phyloP scores from a whole-genome alignment of 2,888 invertebrate genomes.

The Portevinia maculata region DNA sequence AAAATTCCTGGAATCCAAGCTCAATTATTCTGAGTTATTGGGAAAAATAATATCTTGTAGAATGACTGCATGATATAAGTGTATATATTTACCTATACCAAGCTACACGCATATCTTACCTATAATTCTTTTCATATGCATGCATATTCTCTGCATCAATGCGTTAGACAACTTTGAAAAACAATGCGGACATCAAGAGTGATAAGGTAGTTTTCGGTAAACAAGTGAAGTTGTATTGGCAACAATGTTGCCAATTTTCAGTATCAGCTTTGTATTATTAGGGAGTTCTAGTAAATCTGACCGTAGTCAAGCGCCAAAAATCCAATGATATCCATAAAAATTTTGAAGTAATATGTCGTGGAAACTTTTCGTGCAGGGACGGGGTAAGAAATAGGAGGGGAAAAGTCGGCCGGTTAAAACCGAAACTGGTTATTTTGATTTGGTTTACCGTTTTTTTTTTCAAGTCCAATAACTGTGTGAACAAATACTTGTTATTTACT shows the following conservation, averaged over 20 bases:
- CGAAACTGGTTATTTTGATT: too few relatives aligned
- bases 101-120: too few relatives aligned
- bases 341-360: neutral
- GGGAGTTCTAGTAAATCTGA: too few relatives aligned
- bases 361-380: too few relatives aligned
- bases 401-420: too few relatives aligned
- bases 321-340: too few relatives aligned
- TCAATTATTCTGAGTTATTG: slow-evolving; percentile 2
- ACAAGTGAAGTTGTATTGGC: neutral
- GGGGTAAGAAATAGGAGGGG: too few relatives aligned
- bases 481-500: too few relatives aligned
- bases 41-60: slow-evolving; percentile 6
- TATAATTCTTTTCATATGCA: slow-evolving; percentile 8
- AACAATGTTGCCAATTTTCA: slow-evolving; percentile 13
- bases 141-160: neutral
- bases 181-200: neutral
- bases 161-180: slow-evolving; percentile 2
- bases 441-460: too few relatives aligned
- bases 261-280: neutral
- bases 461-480: too few relatives aligned
- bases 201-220: slow-evolving; percentile 15
- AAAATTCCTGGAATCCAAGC: slow-evolving; percentile 5
- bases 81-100: neutral
- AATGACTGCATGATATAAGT: neutral
- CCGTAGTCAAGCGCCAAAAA: too few relatives aligned